Evolutionary conservation across 2,113 vertebrate genomes (phyloP), one percentile per base, ranked within the genome.

Genomic region (Cygnus buccinator): DNA sequence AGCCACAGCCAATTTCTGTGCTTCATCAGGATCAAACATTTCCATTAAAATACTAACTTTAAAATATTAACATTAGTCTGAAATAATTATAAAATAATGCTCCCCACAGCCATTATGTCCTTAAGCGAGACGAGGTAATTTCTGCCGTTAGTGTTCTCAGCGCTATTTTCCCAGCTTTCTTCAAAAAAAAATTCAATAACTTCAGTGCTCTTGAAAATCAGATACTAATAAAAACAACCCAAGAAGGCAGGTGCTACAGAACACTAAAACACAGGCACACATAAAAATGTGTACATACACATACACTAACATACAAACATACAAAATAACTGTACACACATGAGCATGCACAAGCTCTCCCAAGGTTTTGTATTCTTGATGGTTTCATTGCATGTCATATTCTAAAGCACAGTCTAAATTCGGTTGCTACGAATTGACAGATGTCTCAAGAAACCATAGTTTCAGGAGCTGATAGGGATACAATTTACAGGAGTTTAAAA

Each of bases 41-140:
- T 95, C 54, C 76, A 94, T 98, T 97, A 94, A 95, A 97, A 79
- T 76, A 90, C 84, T 85, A 96, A 93, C 77, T 97, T 97, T 84
- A 59, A 96, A 94, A 97, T 68, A 87, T 91, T 94, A 91, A 86
- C 90, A 94, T 97, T 92, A 91, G 52, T 73, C 93, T 80, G 90
- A 97, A 96, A 97, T 96, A 97, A 96, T 95, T 95, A 96, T 84
- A 84, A 97, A 96, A 94, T 91, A 93, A 88, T 89, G 74, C 52
- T 93, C 78, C 71, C 84, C 76, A 26, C 0, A 10, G 78, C 59
- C 48, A 84, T 94, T 82, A 87, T 76, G 93, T 91, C 84, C 88
- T 85, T 90, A 79, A 88, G 72, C 3, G 1, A 78, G 87, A 90
- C 1, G 1, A 93, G 65, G 62, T 93, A 93, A 96, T 96, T 97